Evolutionary conservation across 37 sponge, comb jelly and placozoan genomes (phyloP).

Genomic region (Bolinopsis microptera): DNA sequence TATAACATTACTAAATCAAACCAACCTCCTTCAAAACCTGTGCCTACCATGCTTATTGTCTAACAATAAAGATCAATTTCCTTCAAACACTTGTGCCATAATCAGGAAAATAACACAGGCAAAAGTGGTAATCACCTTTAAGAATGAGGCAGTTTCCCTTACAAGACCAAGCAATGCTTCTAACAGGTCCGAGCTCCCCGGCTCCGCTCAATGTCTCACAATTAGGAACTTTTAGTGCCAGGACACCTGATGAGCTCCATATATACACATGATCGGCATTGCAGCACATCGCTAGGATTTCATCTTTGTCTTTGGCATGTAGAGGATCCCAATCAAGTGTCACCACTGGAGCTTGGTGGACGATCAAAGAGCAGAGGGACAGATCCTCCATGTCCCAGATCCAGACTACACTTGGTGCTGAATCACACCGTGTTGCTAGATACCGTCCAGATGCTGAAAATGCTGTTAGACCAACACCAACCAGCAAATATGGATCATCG

Average conservation of each 20-base stretch:
- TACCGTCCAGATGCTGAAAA: constrained; percentile 84
- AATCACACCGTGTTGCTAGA: constrained; percentile 81
- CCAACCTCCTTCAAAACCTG: no score
- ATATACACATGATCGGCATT: constrained; percentile 22
- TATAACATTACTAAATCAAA: no score
- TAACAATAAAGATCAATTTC: no score
- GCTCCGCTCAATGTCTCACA: constrained; percentile 8
- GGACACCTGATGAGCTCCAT: neutral
- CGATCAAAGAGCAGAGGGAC: constrained; percentile 70
- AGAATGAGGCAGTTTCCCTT: constrained; percentile 77
- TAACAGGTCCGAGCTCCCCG: constrained; percentile 62
- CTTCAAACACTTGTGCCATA: neutral
- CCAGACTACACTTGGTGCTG: constrained; percentile 84
- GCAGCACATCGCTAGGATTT: neutral
- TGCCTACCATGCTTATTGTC: no score
- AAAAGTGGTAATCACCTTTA: constrained; percentile 78
- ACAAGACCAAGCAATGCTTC: constrained; percentile 80
- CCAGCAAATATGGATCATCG: constrained; percentile 84
- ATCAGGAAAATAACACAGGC: constrained; percentile 78
- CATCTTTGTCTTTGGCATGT: constrained; percentile 66
- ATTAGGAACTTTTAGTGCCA: constrained; percentile 35
- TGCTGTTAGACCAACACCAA: constrained; percentile 77
- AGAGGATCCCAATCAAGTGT: constrained; percentile 85
- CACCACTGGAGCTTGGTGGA: constrained; percentile 72
- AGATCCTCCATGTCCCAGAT: constrained; percentile 82